phyloP scores from a whole-genome alignment of 2,113 vertebrate genomes.

The Oophaga pumilio region DNA sequence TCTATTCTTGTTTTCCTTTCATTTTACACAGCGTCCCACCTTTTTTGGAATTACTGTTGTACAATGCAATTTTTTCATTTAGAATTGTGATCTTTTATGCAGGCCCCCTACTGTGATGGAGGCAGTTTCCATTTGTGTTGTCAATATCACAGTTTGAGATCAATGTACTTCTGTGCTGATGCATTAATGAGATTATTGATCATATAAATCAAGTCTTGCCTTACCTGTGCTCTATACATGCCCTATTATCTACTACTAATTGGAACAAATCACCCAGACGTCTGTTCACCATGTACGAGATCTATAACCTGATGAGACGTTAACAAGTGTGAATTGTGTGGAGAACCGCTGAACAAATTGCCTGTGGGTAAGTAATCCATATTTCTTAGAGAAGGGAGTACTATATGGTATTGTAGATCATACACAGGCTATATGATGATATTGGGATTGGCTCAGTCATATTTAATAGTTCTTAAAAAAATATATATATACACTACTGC shows the following conservation, averaged over 20 bases:
- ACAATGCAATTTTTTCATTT: too few relatives aligned
- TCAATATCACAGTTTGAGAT: not conserved
- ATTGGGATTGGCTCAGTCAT: too few relatives aligned
- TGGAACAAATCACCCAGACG: constrained; percentile 6
- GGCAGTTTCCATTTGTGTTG: not conserved
- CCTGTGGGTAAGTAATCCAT: not conserved
- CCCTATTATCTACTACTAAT: constrained; percentile 24
- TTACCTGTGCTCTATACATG: not conserved
- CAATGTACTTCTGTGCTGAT: constrained; percentile 1
- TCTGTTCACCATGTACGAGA: not conserved
- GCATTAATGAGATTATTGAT: constrained; percentile 29
- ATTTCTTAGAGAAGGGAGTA: not conserved
- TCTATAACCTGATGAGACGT: not conserved
- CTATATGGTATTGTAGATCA: not conserved
- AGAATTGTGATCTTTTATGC: not conserved
- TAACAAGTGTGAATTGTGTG: constrained; percentile 19
- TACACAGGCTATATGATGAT: not conserved
- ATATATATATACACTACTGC: too few relatives aligned
- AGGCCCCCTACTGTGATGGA: not conserved
- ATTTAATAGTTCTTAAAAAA: too few relatives aligned
- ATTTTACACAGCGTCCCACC: too few relatives aligned
- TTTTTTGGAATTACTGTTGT: too few relatives aligned
- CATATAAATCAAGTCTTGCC: not conserved
- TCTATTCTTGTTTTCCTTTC: too few relatives aligned
- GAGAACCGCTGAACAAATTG: not conserved